These are phyloP conservation scores for Mythimna ferrago DNA, from an alignment of 2,888 invertebrate genomes.

Conservation along the genomic window DNA sequence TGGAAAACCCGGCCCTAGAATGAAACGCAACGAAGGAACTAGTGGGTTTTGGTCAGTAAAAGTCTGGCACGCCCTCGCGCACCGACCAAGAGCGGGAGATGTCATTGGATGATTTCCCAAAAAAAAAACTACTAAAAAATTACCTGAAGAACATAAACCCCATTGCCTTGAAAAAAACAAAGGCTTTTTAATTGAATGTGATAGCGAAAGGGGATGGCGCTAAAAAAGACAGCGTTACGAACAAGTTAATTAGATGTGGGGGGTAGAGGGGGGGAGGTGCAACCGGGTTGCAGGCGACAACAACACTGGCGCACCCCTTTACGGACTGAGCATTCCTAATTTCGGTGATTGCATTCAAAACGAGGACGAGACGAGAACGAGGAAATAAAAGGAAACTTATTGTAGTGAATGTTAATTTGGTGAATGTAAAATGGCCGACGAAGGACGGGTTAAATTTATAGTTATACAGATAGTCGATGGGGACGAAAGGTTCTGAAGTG, in stretches of 20 bases:
- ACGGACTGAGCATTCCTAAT: conserved; percentile 59
- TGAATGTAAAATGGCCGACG: background rate
- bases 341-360: conserved; percentile 49
- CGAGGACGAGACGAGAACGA: no score
- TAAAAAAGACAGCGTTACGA: conserved; percentile 65
- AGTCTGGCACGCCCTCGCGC: no score
- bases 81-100: no score
- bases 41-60: no score
- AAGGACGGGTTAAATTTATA: background rate
- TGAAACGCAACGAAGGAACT: no score
- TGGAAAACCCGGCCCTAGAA: no score
- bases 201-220: conserved; percentile 64
- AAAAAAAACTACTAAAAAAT: no score
- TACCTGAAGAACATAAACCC: conserved; percentile 17
- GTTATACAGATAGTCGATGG: no score
- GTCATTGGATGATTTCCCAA: no score
- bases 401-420: conserved; percentile 42
- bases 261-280: conserved; percentile 25
- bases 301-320: conserved; percentile 36
- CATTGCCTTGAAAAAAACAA: conserved; percentile 30
- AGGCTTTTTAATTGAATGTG: conserved; percentile 64
- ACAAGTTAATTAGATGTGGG: conserved; percentile 66
- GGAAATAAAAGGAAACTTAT: conserved; percentile 40
- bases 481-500: no score
- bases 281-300: conserved; percentile 47